phyloP scores from a whole-genome alignment of 2,888 invertebrate species.

The Orchestes rusci region DNA sequence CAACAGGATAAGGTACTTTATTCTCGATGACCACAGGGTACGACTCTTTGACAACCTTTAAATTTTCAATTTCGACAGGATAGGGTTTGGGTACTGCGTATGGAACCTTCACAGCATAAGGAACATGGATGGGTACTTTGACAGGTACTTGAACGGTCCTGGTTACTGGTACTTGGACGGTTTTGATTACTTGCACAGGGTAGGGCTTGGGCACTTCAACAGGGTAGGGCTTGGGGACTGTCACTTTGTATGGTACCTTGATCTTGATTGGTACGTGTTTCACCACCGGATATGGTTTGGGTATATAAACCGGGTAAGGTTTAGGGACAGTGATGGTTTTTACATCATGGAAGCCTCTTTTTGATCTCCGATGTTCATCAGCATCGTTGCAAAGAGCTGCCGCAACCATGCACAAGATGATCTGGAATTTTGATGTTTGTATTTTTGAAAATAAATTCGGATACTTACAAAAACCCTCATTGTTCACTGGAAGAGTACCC shows the following conservation, averaged over 20 bases:
- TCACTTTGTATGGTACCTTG: constrained; percentile 34
- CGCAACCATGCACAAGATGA: constrained; percentile 14
- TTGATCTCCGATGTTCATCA: constrained; percentile 26
- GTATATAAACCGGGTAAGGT: constrained; percentile 50
- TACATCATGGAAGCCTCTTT: constrained; percentile 24
- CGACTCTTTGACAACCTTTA: constrained; percentile 20
- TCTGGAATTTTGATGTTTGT: constrained; percentile 14
- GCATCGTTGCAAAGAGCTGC: constrained; percentile 24
- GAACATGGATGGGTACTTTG: constrained; percentile 40
- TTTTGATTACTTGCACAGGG: constrained; percentile 52
- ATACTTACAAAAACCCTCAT: constrained; percentile 24
- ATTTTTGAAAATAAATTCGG: too few species aligned
- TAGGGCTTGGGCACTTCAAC: constrained; percentile 53
- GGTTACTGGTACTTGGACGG: constrained; percentile 45
- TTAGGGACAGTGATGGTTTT: constrained; percentile 38
- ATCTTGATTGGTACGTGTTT: constrained; percentile 22
- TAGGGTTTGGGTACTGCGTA: constrained; percentile 35
- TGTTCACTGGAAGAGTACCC: constrained; percentile 14
- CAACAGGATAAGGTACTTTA: constrained; percentile 22
- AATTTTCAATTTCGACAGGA: constrained; percentile 43
- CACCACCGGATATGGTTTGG: constrained; percentile 45
- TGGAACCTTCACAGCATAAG: constrained; percentile 36
- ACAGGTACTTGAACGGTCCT: constrained; percentile 44
- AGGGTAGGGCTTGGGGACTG: constrained; percentile 45
- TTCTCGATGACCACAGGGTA: constrained; percentile 18